phyloP scores from a whole-genome alignment of 1,140 invertebrate genomes.

The Drosophila saltans region DNA sequence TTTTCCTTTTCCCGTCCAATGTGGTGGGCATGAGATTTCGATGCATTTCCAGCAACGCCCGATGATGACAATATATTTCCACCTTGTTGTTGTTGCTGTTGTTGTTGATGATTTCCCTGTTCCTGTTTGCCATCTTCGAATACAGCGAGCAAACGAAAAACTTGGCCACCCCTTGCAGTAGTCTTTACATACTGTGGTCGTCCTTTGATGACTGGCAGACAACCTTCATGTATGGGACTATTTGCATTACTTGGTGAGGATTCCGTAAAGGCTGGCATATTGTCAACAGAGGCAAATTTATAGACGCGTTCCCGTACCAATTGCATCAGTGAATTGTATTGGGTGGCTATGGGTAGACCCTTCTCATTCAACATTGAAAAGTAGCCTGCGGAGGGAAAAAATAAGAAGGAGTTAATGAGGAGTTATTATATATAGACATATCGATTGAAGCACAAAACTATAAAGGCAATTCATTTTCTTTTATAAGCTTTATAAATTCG shows the following conservation, averaged over 20 bases:
- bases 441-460: too few relatives aligned
- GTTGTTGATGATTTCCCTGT: constrained; percentile 21
- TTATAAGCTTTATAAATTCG: too few relatives aligned
- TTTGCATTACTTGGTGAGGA: constrained; percentile 57
- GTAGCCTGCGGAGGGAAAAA: constrained; percentile 64
- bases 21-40: constrained; percentile 50
- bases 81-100: neutral
- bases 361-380: constrained; percentile 81
- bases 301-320: constrained; percentile 81
- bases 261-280: constrained; percentile 80
- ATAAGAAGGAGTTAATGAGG: neutral
- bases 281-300: constrained; percentile 82
- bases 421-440: too few relatives aligned
- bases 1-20: constrained; percentile 79
- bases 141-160: constrained; percentile 78
- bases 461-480: too few relatives aligned
- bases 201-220: constrained; percentile 62
- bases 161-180: constrained; percentile 77
- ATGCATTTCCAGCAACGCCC: constrained; percentile 29
- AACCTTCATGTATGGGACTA: constrained; percentile 74
- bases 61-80: constrained; percentile 34
- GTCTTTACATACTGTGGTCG: constrained; percentile 79
- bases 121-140: constrained; percentile 83
- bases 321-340: constrained; percentile 76
- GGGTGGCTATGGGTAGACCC: constrained; percentile 73